phyloP scores from a whole-genome alignment of 92 coral and sea anemone species.

The Muricea muricata region DNA sequence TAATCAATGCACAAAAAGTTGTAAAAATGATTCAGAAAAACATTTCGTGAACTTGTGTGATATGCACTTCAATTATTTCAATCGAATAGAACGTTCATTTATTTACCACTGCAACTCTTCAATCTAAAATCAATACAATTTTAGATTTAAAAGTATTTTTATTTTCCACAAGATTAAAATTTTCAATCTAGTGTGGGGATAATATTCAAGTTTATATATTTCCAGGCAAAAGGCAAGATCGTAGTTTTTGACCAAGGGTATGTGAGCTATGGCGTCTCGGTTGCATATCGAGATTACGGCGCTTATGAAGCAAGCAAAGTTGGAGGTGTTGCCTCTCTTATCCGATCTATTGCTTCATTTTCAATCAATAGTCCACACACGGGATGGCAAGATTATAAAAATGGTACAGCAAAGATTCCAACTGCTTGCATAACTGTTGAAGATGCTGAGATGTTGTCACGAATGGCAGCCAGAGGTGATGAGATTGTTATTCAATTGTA shows the following conservation, averaged over 20 bases:
- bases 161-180: no score
- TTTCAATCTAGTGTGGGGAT: no score
- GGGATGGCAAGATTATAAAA: conserved; percentile 87
- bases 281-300: conserved; percentile 72
- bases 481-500: conserved; percentile 76
- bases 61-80: no score
- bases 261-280: conserved; percentile 77
- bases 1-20: no score
- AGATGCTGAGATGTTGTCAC: conserved; percentile 96
- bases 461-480: conserved; percentile 92
- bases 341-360: conserved; percentile 91
- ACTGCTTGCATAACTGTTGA: conserved; percentile 98
- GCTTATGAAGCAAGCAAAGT: conserved; percentile 82
- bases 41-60: no score
- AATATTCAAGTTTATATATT: background rate
- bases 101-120: no score
- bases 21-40: no score
- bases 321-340: conserved; percentile 92
- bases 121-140: no score
- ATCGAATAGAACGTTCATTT: no score
- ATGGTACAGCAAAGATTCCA: conserved; percentile 81
- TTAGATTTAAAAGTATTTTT: background rate
- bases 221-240: conserved; percentile 90
- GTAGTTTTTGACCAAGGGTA: conserved; percentile 85
- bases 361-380: conserved; percentile 98